Conservation (phyloP, 2,888 invertebrate genomes). For the Heliothis peltigera region DNA sequence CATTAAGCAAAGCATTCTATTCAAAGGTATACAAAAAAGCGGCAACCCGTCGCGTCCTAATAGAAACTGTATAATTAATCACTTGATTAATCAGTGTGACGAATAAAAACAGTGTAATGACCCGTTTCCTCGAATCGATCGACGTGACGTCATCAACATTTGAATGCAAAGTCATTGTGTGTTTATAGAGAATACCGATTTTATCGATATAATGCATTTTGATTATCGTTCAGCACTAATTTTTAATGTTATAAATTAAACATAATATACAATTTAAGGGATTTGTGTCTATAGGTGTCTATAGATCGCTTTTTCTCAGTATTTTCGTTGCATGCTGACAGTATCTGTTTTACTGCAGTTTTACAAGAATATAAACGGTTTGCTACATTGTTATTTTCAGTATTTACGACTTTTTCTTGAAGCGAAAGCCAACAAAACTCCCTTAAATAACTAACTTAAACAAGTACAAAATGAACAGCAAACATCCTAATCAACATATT, state of each 20-base stretch:
- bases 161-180: constrained; percentile 84
- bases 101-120: constrained; percentile 90
- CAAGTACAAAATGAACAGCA: constrained; percentile 51
- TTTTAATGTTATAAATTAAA: constrained; percentile 49
- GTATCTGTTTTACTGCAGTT: background rate
- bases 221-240: constrained; percentile 42
- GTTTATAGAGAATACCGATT: constrained; percentile 70
- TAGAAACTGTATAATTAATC: constrained; percentile 89
- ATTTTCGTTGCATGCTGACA: background rate
- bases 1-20: constrained; percentile 66
- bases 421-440: background rate
- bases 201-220: constrained; percentile 71
- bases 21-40: constrained; percentile 74
- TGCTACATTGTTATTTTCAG: background rate
- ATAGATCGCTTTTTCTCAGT: too few relatives aligned
- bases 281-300: too few relatives aligned
- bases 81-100: constrained; percentile 89
- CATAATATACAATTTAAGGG: too few relatives aligned
- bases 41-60: constrained; percentile 78
- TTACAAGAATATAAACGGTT: background rate
- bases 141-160: constrained; percentile 86
- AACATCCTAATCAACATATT: constrained; percentile 59
- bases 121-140: constrained; percentile 88
- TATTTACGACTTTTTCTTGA: background rate
- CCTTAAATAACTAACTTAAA: constrained; percentile 14